phyloP scores from a whole-genome alignment of 2,888 invertebrate genomes.

The Elysia crispata region DNA sequence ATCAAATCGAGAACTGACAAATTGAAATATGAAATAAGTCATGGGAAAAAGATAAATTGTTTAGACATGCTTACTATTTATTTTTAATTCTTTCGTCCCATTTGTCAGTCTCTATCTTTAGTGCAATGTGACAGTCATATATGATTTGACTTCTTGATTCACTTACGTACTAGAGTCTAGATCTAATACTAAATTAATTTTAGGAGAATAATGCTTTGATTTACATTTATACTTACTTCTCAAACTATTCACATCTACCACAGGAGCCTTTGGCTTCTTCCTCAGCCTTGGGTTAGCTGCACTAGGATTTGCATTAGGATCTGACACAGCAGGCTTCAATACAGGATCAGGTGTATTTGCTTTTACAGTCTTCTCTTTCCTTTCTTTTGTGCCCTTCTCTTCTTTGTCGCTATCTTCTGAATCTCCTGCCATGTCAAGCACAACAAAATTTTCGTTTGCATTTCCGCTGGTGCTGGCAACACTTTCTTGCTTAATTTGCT shows the following conservation, averaged over 20 bases:
- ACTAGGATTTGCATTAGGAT: slow-evolving; percentile 28
- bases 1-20: no score
- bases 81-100: no score
- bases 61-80: no score
- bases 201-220: no score
- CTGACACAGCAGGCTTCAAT: slow-evolving; percentile 18
- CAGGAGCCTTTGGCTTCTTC: slow-evolving; percentile 47
- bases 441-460: slow-evolving; percentile 49
- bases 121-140: no score
- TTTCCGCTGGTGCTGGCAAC: not conserved
- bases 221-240: slow-evolving; percentile 45
- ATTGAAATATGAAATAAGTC: no score
- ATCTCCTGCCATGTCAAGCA: slow-evolving; percentile 46
- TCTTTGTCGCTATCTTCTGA: slow-evolving; percentile 47
- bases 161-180: no score
- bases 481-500: slow-evolving; percentile 30
- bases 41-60: no score
- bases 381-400: slow-evolving; percentile 32
- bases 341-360: slow-evolving; percentile 20
- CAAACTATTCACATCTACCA: slow-evolving; percentile 48
- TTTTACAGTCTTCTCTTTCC: slow-evolving; percentile 35
- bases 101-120: no score
- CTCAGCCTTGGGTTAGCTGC: slow-evolving; percentile 32
- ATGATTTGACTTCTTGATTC: no score
- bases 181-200: no score